phyloP scores from a whole-genome alignment of 2,888 invertebrate species.

The Psococerastis gibbosa region DNA sequence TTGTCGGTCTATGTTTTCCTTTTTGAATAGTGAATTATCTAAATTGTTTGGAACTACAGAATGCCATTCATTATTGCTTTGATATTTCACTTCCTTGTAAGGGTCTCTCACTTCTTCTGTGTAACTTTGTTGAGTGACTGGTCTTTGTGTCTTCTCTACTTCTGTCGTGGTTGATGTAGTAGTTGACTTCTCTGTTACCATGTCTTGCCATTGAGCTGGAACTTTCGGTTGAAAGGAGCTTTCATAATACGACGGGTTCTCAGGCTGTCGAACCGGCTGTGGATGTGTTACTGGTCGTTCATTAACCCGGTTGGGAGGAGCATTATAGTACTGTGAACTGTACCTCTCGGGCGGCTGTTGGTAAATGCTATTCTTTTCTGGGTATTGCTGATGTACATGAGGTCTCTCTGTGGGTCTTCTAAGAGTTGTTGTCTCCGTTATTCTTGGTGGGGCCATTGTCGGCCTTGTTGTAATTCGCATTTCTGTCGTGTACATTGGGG shows the following conservation, averaged over 20 bases:
- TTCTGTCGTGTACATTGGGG: not conserved
- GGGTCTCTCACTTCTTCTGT: not conserved
- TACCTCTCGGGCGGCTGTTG: not conserved
- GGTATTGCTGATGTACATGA: not conserved
- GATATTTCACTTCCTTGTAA: not conserved
- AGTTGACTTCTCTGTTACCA: not conserved
- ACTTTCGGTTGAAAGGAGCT: not conserved
- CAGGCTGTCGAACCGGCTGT: not conserved
- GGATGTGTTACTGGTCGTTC: not conserved
- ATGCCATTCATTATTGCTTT: not conserved
- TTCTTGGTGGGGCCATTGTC: too few species aligned
- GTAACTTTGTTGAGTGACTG: not conserved
- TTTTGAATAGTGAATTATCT: not conserved
- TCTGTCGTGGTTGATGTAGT: not conserved
- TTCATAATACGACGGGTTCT: not conserved
- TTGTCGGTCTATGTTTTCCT: slow-evolving; percentile 7
- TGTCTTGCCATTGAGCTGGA: too few species aligned
- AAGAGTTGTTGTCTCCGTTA: not conserved
- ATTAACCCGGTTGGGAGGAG: not conserved
- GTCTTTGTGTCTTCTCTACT: not conserved
- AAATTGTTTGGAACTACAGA: not conserved
- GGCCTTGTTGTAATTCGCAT: not conserved
- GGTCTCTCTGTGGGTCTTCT: not conserved
- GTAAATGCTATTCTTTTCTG: not conserved
- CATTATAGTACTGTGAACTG: not conserved